Evolutionary conservation across 2,113 vertebrate species (phyloP).

Genomic region (Campylorhamphus procurvoides): DNA sequence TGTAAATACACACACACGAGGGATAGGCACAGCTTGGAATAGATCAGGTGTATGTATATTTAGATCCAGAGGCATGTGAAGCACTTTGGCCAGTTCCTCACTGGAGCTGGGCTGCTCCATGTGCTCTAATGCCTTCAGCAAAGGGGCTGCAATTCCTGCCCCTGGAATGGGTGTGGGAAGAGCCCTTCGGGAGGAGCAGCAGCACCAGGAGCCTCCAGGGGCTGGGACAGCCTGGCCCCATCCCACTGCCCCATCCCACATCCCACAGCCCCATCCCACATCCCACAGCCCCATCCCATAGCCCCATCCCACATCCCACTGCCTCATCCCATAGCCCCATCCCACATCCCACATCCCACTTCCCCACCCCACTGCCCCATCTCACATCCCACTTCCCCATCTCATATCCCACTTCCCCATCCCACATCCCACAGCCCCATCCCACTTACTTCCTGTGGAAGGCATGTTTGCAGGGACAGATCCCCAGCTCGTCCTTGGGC

Average conservation of each 20-base stretch:
- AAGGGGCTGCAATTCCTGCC: background rate
- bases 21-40: background rate
- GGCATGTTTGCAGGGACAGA: slow-evolving; percentile 98
- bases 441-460: slow-evolving; percentile 96
- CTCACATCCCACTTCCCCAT: too few relatives aligned
- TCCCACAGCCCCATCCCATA: too few relatives aligned
- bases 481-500: slow-evolving; percentile 97
- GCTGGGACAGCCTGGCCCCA: background rate
- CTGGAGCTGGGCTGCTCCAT: background rate
- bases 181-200: background rate
- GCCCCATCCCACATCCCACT: too few relatives aligned
- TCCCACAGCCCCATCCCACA: too few relatives aligned
- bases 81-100: background rate
- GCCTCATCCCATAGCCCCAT: too few relatives aligned
- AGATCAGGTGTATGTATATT: rapidly evolving
- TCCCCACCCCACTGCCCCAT: too few relatives aligned
- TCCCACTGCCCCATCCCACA: too few relatives aligned
- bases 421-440: too few relatives aligned
- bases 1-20: background rate
- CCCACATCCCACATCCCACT: too few relatives aligned
- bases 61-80: too few relatives aligned
- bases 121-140: rapidly evolving
- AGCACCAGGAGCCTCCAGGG: background rate
- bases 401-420: too few relatives aligned
- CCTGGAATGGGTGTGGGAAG: background rate